Evolutionary conservation across 2,888 invertebrate genomes (phyloP).

Genomic region (Agrypnus murinus): DNA sequence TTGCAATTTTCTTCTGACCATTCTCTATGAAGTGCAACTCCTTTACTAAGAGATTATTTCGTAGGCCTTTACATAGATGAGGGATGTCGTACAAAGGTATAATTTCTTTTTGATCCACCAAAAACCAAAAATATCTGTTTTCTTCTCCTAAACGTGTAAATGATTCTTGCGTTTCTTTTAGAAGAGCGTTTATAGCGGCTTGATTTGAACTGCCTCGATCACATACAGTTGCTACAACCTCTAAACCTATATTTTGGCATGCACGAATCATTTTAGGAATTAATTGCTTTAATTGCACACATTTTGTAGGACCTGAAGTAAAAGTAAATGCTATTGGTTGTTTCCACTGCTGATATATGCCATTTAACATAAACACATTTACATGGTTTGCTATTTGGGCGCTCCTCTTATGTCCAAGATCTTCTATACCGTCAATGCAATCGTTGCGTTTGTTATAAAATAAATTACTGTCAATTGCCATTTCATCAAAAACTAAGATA

Average conservation of each 20-base stretch:
- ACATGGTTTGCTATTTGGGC: conserved; percentile 33
- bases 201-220: conserved; percentile 33
- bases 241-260: conserved; percentile 49
- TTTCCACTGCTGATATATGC: conserved; percentile 43
- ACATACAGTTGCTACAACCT: conserved; percentile 52
- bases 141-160: no score
- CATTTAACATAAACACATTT: conserved; percentile 45
- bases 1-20: not conserved
- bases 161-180: no score
- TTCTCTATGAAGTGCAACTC: not conserved
- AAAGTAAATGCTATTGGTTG: conserved; percentile 40
- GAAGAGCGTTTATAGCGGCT: conserved; percentile 4
- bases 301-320: no score
- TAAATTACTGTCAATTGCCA: no score
- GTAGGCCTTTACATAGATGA: not conserved
- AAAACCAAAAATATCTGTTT: not conserved
- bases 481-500: no score
- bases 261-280: no score
- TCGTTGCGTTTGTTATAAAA: no score
- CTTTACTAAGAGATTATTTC: not conserved
- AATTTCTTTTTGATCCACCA: not conserved
- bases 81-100: not conserved
- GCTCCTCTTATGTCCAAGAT: conserved; percentile 26
- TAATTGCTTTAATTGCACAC: no score
- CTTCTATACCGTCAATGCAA: conserved; percentile 36